Percentiles rank a stretch among this genome's conserved stretches.
Conservation (phyloP, 1,140 invertebrate species). For the Lethrus apterus region DNA sequence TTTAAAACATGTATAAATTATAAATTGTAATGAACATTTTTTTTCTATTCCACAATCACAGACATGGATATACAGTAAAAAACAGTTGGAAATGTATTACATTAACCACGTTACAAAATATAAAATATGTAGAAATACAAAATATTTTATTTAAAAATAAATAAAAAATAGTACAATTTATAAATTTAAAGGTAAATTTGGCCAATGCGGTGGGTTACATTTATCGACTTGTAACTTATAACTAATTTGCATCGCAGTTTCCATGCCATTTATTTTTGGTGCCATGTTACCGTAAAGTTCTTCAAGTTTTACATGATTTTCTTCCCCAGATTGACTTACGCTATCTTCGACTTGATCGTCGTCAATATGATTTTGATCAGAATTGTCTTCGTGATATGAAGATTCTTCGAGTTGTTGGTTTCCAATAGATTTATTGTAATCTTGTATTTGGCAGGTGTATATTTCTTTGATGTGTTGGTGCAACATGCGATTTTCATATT, state of each 20-base stretch:
- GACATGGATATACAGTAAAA: no score
- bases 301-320: conserved; percentile 8
- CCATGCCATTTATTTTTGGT: conserved; percentile 64
- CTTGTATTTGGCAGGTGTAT: conserved; percentile 24
- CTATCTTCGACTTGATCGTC: background rate
- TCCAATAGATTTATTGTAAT: conserved; percentile 12
- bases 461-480: conserved; percentile 37
- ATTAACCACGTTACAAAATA: no score
- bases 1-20: no score
- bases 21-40: no score
- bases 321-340: conserved; percentile 7
- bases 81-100: no score
- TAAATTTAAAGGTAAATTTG: conserved; percentile 61
- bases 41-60: no score
- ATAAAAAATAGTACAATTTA: conserved; percentile 19
- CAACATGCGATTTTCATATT: conserved; percentile 56
- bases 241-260: conserved; percentile 60
- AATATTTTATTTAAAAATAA: background rate
- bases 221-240: conserved; percentile 57
- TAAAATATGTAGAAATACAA: no score
- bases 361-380: background rate
- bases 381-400: background rate
- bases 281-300: conserved; percentile 53
- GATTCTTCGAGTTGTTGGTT: background rate
- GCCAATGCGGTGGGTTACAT: conserved; percentile 60